A percentile compares a stretch with the other conserved stretches of the same genome.
Evolutionary conservation across 2,888 invertebrate genomes (phyloP).

Genomic region (Diogma glabrata): DNA sequence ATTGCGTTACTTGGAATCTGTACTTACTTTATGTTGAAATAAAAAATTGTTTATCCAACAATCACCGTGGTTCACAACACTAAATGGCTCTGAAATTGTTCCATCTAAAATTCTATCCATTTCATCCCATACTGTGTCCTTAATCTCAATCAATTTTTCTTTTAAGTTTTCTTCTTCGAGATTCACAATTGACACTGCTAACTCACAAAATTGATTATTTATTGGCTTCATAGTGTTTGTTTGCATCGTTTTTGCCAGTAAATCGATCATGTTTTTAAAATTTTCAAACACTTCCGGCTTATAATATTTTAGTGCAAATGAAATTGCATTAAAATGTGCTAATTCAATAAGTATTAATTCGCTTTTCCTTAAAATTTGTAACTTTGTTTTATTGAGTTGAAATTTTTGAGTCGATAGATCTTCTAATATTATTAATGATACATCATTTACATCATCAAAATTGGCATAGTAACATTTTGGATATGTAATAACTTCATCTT

Average conservation of each 20-base stretch:
- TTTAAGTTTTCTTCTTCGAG: background rate
- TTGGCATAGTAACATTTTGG: slow-evolving; percentile 8
- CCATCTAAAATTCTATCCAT: background rate
- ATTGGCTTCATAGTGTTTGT: background rate
- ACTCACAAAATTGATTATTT: background rate
- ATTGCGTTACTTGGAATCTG: background rate
- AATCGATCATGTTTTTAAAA: background rate
- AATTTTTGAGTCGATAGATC: background rate
- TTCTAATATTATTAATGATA: slow-evolving; percentile 5
- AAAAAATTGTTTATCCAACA: slow-evolving; percentile 1
- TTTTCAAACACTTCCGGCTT: background rate
- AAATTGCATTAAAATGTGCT: background rate
- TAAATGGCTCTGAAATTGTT: background rate
- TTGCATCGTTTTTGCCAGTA: background rate
- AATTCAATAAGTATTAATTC: background rate
- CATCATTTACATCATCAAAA: background rate
- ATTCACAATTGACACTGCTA: background rate
- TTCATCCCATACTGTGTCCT: slow-evolving; percentile 1
- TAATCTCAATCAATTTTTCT: background rate
- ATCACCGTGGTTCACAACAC: background rate
- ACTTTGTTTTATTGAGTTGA: background rate
- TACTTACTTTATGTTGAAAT: background rate
- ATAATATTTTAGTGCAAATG: background rate
- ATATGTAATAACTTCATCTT: background rate
- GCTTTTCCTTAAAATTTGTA: no score